Conservation (phyloP, 2,797 vertebrate species). For the Danio tinwini region DNA sequence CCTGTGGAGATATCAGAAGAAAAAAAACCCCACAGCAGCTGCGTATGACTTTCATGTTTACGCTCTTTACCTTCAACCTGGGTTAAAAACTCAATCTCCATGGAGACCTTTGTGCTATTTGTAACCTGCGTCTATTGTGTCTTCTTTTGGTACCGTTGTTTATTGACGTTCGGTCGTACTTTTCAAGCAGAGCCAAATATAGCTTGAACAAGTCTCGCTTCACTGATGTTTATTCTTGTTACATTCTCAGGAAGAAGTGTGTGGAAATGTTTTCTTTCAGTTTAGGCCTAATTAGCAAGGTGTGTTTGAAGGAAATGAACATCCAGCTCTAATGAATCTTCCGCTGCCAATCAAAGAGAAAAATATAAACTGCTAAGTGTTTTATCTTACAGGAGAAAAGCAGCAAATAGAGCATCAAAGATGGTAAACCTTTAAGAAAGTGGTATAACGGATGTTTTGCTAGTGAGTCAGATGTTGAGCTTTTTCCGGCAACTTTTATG, state of each 20-base stretch:
- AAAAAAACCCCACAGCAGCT: constrained; percentile 23
- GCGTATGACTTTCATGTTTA: constrained; percentile 45
- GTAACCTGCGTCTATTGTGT: constrained; percentile 26
- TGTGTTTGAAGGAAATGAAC: constrained; percentile 8
- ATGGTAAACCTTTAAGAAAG: constrained; percentile 8
- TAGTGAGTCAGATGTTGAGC: not conserved
- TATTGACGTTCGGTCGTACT: constrained; percentile 19
- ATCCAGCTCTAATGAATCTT: constrained; percentile 8
- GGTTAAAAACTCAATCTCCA: constrained; percentile 51
- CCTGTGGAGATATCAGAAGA: constrained; percentile 34
- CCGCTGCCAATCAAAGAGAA: not conserved
- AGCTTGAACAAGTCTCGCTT: constrained; percentile 17
- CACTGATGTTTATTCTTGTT: constrained; percentile 52
- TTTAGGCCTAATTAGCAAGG: constrained; percentile 5
- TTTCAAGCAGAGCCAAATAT: constrained; percentile 23
- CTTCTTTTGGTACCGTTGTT: constrained; percentile 31
- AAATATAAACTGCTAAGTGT: not conserved
- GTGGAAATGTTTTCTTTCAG: constrained; percentile 1
- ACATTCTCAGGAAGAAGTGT: constrained; percentile 45
- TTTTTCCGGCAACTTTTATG: not conserved
- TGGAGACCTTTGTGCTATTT: constrained; percentile 50
- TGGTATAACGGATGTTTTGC: not conserved
- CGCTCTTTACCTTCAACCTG: constrained; percentile 32
- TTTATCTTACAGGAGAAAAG: constrained; percentile 14
- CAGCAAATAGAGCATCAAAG: not conserved